A percentile compares a stretch with the other conserved stretches of the same genome.
Evolutionary conservation across 2,113 vertebrate species (phyloP).

Genomic region (Corythaixoides concolor): DNA sequence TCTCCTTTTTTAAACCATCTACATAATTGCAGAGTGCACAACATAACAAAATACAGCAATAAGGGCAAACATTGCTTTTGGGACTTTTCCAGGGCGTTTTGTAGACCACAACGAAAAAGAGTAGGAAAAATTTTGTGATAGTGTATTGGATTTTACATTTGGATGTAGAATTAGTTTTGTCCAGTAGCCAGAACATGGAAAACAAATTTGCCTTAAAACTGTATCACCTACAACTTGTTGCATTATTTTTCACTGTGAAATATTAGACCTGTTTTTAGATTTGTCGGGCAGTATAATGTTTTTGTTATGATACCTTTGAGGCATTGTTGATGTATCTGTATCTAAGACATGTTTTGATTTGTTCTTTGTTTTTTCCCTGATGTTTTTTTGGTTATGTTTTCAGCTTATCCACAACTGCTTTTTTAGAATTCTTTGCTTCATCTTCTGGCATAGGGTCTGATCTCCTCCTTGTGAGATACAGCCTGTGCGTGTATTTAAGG

Average conservation of each 20-base stretch:
- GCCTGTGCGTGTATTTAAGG: not conserved
- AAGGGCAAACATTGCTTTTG: conserved; percentile 50
- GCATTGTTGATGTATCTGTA: not conserved
- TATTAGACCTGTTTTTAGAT: not conserved
- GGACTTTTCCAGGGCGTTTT: not conserved
- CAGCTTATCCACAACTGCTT: not conserved
- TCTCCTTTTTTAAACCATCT: not conserved
- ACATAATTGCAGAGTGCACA: conserved; percentile 44
- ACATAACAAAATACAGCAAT: not conserved
- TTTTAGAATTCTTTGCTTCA: not conserved
- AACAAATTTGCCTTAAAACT: not conserved
- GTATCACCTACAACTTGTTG: not conserved
- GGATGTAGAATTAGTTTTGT: not conserved
- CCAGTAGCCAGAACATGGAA: not conserved
- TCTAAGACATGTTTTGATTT: not conserved
- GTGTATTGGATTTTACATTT: conserved; percentile 12
- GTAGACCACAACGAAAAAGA: not conserved
- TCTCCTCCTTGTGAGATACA: not conserved
- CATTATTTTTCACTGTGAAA: not conserved
- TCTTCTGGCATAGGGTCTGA: not conserved
- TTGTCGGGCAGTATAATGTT: not conserved
- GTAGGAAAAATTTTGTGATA: not conserved
- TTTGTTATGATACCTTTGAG: not conserved
- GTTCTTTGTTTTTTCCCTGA: not conserved
- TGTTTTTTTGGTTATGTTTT: not conserved